Conservation (phyloP, 2,797 vertebrate genomes). For the Merluccius polli region DNA sequence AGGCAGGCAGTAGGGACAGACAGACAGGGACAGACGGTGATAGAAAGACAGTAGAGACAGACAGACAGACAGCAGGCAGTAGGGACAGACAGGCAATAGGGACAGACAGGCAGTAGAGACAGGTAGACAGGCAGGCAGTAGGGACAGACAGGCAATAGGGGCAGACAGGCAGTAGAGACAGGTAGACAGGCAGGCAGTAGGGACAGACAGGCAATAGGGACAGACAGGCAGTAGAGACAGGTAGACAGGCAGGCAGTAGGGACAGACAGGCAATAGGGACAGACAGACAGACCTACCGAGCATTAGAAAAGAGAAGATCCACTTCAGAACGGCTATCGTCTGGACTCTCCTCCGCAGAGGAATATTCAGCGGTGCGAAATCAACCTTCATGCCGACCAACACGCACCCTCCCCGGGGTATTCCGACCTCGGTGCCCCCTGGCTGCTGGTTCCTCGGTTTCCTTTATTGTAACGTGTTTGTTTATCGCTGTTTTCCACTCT, state of each 20-base stretch:
- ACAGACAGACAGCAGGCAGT: too few relatives aligned
- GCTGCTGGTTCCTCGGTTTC: neutral
- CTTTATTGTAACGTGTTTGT: neutral
- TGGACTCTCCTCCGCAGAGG: constrained; percentile 61
- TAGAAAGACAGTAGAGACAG: too few relatives aligned
- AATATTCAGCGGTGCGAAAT: constrained; percentile 72
- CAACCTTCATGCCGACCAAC: constrained; percentile 58
- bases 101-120: neutral
- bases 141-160: too few relatives aligned
- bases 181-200: too few relatives aligned
- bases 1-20: neutral
- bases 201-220: neutral
- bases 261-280: too few relatives aligned
- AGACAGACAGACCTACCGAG: constrained; percentile 50
- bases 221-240: neutral
- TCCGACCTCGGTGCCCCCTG: neutral
- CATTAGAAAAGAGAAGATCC: constrained; percentile 73
- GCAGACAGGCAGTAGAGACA: too few relatives aligned
- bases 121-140: too few relatives aligned
- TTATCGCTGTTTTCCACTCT: neutral
- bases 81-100: too few relatives aligned
- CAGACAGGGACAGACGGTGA: neutral
- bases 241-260: too few relatives aligned
- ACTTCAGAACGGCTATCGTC: constrained; percentile 71
- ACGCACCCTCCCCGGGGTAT: constrained; percentile 6